Conservation (phyloP, 2,888 invertebrate genomes). For the Teleogryllus oceanicus region DNA sequence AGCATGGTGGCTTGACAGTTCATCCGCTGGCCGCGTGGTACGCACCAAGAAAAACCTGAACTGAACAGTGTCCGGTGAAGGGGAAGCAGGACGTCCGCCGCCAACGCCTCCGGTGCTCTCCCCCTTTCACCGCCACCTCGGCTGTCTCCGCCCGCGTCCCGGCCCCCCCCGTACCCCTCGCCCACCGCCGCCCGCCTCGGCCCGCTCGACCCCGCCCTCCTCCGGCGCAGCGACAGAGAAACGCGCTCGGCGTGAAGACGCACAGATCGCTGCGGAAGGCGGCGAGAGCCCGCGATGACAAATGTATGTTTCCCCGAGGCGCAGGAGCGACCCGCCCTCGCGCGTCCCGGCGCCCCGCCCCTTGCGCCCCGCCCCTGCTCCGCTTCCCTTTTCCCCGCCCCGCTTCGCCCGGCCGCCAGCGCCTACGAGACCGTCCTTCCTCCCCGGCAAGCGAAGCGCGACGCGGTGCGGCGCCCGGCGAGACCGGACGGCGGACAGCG, state of each 20-base stretch:
- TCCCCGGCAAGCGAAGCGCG: neutral
- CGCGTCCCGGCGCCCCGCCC: neutral
- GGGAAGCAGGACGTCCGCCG: too few relatives aligned
- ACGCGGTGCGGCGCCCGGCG: neutral
- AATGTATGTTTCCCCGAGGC: constrained; percentile 18
- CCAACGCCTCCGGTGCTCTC: too few relatives aligned
- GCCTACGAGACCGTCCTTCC: neutral
- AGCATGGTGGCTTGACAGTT: too few relatives aligned
- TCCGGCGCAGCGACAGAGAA: neutral
- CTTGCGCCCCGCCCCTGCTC: neutral
- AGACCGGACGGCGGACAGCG: neutral
- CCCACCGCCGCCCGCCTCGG: too few relatives aligned
- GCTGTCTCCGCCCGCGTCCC: too few relatives aligned
- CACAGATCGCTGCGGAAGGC: constrained; percentile 18
- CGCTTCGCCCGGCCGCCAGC: neutral
- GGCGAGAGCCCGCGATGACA: constrained; percentile 3
- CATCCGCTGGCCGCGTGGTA: too few relatives aligned
- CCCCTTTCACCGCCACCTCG: too few relatives aligned
- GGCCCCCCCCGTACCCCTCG: too few relatives aligned
- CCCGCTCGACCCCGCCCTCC: neutral
- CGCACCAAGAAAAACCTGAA: too few relatives aligned
- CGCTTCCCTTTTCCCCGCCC: neutral
- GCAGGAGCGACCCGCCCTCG: neutral
- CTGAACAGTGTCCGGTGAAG: too few relatives aligned
- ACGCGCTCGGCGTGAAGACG: neutral